These are phyloP conservation scores for Oeneis ivallda DNA, from an alignment of 2,888 invertebrate species.

Conservation along the genomic window DNA sequence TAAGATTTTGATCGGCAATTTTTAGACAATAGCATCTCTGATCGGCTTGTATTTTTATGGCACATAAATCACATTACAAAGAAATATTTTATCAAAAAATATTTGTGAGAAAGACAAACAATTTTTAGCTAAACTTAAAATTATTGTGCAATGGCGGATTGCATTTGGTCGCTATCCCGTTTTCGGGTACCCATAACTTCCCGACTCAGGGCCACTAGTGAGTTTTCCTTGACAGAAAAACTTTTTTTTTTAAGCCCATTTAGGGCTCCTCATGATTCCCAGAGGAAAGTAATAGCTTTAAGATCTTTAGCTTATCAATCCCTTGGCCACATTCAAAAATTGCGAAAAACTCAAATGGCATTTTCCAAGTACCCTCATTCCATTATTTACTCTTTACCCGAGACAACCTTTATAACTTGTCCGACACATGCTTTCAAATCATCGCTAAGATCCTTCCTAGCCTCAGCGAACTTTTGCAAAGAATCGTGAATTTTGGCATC, in stretches of 20 bases:
- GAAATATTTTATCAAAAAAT: neutral
- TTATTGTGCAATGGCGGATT: no score
- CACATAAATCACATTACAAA: neutral
- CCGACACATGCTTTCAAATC: constrained; percentile 55
- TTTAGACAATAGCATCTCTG: no score
- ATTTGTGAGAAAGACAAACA: neutral
- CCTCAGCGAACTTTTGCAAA: constrained; percentile 59
- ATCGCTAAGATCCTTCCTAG: constrained; percentile 59
- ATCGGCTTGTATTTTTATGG: neutral
- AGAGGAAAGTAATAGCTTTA: neutral
- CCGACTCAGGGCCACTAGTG: no score
- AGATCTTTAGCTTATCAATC: neutral
- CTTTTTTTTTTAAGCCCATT: no score
- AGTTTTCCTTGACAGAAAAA: no score
- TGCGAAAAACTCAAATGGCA: neutral
- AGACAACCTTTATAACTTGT: constrained; percentile 51
- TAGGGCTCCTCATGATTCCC: neutral
- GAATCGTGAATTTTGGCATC: constrained; percentile 61
- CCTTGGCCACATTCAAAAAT: neutral
- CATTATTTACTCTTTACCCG: constrained; percentile 32
- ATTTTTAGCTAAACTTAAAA: neutral
- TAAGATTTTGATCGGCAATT: no score
- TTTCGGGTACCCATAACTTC: no score
- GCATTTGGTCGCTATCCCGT: no score
- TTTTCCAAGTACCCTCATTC: neutral